Percentiles rank a stretch among this genome's conserved stretches.
phyloP scores from a whole-genome alignment of 2,113 vertebrate species.

The Nyctereutes procyonoides region DNA sequence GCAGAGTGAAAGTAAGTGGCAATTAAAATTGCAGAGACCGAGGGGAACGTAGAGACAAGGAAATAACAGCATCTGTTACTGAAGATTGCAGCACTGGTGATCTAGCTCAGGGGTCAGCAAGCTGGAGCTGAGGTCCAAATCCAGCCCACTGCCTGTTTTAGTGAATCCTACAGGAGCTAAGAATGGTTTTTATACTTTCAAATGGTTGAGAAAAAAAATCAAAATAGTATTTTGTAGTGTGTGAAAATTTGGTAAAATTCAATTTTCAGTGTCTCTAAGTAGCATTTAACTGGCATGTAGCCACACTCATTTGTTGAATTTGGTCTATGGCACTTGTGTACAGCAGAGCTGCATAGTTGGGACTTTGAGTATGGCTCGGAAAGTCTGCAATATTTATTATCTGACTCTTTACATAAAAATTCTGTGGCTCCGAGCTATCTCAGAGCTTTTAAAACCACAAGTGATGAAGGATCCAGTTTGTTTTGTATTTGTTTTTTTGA shows the following conservation, averaged over 20 bases:
- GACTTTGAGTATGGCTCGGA: neutral
- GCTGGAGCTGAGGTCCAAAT: neutral
- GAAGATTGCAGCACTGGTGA: neutral
- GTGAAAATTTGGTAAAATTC: conserved; percentile 42
- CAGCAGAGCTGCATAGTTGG: neutral
- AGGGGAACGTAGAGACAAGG: neutral
- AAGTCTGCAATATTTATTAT: neutral
- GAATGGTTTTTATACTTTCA: conserved; percentile 5
- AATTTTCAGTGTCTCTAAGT: neutral
- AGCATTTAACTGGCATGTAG: neutral
- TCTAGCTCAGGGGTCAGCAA: neutral
- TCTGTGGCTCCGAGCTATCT: neutral
- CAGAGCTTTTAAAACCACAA: neutral
- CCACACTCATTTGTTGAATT: neutral
- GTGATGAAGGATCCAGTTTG: neutral
- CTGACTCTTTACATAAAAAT: neutral
- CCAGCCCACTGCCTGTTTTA: neutral
- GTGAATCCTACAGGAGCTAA: neutral
- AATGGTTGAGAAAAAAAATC: neutral
- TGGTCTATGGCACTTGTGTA: neutral
- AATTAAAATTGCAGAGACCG: conserved; percentile 44
- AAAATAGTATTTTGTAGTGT: conserved; percentile 28
- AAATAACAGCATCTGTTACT: neutral
- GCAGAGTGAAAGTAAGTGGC: conserved; percentile 9
- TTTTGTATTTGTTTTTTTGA: neutral